Conservation (phyloP, 2,797 vertebrate genomes). For the Pterois miles region DNA sequence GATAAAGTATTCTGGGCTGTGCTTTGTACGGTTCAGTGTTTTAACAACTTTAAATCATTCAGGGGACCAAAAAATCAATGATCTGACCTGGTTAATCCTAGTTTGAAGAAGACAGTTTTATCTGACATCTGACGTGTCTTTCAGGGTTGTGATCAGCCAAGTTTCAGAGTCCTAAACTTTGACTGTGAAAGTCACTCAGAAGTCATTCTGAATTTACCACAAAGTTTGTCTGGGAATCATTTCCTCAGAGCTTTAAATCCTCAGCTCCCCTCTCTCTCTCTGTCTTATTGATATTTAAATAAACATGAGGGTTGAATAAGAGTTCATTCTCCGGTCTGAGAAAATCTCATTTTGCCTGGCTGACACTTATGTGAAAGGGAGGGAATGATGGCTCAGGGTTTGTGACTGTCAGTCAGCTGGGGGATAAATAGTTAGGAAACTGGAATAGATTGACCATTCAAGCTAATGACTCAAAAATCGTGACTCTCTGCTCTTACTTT, state of each 20-base stretch:
- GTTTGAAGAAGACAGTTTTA: background rate
- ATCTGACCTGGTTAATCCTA: background rate
- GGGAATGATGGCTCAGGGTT: constrained; percentile 13
- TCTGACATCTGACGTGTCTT: background rate
- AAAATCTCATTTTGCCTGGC: constrained; percentile 49
- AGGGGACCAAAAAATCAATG: constrained; percentile 19
- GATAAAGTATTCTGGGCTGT: background rate
- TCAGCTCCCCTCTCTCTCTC: background rate
- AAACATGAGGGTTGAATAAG: constrained; percentile 39
- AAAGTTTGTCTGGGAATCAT: background rate
- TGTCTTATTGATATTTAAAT: constrained; percentile 28
- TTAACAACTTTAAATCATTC: constrained; percentile 5
- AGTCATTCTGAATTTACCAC: constrained; percentile 4
- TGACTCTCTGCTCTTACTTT: background rate
- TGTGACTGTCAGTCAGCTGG: constrained; percentile 6
- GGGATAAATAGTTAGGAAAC: constrained; percentile 25
- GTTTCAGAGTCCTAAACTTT: background rate
- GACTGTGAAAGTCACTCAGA: constrained; percentile 17
- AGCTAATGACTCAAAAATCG: constrained; percentile 1
- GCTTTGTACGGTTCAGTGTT: background rate
- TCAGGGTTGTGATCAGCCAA: background rate
- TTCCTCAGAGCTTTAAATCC: constrained; percentile 20
- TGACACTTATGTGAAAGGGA: constrained; percentile 47
- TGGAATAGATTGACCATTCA: constrained; percentile 21
- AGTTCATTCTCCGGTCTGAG: constrained; percentile 35